Base-by-base conservation (phyloP, 2,113 vertebrate species). In the Gallinago jamesoni region DNA sequence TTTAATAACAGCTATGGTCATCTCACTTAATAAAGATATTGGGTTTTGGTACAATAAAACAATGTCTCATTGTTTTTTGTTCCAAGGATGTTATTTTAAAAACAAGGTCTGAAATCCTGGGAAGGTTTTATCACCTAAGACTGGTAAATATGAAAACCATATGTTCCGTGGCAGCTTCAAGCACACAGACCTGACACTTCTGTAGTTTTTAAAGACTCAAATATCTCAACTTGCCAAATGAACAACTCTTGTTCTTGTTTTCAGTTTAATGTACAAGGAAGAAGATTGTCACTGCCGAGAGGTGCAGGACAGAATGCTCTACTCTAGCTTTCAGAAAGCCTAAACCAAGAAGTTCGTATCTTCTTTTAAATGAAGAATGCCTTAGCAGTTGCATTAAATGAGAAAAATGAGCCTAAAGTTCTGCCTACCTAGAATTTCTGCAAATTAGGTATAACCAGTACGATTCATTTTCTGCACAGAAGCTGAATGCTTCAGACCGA, bases 71-170 rank as follows among this genome's bases (percentile, higher is more conserved):
- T 94, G 52, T 53, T 74, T 94, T 94, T 66, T 37, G 62, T 74
- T 70, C 41, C 47, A 48, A 70, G 7, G 28, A 6, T 69, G 27
- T 3, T 48, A 63, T 68, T 74, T 84, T 62, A 57, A 19, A 93
- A 95, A 84, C 76, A 96, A 80, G 24, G 68, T 45, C 69, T 86
- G 50, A 91, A 93, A 70, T 77, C 59, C 39, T 94, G 24, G 33
- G 80, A 77, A 66, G 19, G 33, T 57, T 96, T 95, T 91, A 78
- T 89, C 80, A 70, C 68, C 77, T 74, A 45, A 50, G 19, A 69
- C 41, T 84, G 47, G 72, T 70, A 91, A 89, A 94, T 84, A 94
- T 27, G 18, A 89, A 77, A 94, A 92, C 45, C 73, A 50, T 35
- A 81, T 81, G 87, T 77, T 66, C 66, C 62, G 27, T 62, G 80